Conservation (phyloP, 1,140 invertebrate genomes). For the Papilio polyxenes region DNA sequence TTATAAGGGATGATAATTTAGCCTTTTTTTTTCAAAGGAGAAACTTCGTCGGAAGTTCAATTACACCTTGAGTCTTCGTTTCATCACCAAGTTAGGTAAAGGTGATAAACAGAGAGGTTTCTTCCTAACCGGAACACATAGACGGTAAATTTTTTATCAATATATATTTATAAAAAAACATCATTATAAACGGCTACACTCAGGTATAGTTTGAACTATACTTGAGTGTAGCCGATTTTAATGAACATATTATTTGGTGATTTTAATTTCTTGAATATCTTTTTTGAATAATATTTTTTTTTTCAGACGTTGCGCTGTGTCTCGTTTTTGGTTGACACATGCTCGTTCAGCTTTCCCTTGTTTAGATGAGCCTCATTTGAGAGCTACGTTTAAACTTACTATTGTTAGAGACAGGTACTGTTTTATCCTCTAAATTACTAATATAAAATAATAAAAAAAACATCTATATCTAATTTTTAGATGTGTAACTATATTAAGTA, state of each 20-base stretch:
- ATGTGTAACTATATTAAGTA: too few species aligned
- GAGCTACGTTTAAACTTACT: conserved; percentile 94
- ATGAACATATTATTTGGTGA: too few species aligned
- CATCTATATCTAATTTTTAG: too few species aligned
- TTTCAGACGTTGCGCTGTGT: conserved; percentile 92
- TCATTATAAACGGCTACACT: neutral
- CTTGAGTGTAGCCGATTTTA: too few species aligned
- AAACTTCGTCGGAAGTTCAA: conserved; percentile 89
- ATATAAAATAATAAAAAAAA: too few species aligned
- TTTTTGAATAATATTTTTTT: conserved; percentile 28
- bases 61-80: conserved; percentile 92
- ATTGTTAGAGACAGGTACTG: conserved; percentile 87
- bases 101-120: conserved; percentile 91
- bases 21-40: conserved; percentile 69
- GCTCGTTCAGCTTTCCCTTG: conserved; percentile 97
- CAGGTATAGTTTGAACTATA: neutral
- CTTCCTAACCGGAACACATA: conserved; percentile 94
- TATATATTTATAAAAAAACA: neutral
- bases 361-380: conserved; percentile 97
- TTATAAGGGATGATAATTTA: too few species aligned
- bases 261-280: neutral
- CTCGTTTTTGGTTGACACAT: conserved; percentile 97
- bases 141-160: conserved; percentile 83
- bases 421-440: neutral
- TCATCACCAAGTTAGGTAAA: conserved; percentile 88